Percentiles rank a stretch among this genome's conserved stretches.
Evolutionary conservation across 2,113 vertebrate species (phyloP).

Genomic region (Microtus montanus): DNA sequence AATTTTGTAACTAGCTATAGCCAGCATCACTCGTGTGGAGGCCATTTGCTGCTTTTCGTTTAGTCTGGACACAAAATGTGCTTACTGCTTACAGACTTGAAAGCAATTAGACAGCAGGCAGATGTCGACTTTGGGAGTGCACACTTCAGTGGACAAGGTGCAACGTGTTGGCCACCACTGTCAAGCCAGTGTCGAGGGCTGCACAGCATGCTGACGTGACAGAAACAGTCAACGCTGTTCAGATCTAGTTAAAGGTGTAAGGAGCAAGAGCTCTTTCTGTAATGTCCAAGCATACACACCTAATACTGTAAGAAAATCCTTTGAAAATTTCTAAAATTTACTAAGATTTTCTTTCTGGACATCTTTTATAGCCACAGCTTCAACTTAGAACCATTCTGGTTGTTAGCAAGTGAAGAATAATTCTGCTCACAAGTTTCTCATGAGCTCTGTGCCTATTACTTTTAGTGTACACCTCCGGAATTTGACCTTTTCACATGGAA

Average conservation of each 20-base stretch:
- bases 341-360: background rate
- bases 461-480: background rate
- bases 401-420: background rate
- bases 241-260: background rate
- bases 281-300: background rate
- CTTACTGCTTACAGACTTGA: background rate
- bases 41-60: conserved; percentile 3
- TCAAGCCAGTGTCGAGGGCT: no score
- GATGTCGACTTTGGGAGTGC: background rate
- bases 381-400: background rate
- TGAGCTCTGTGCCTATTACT: background rate
- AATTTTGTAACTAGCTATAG: background rate
- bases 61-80: background rate
- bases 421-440: conserved; percentile 20
- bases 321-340: background rate
- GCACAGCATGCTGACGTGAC: background rate
- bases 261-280: background rate
- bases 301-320: conserved; percentile 30
- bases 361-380: background rate
- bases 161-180: background rate
- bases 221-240: background rate
- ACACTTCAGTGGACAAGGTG: background rate
- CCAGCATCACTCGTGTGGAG: background rate
- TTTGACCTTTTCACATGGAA: background rate
- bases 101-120: background rate